Percentiles rank a stretch among this genome's conserved stretches.
Evolutionary conservation across 2,888 invertebrate genomes (phyloP).

Genomic region (Drosophila imparisetae): DNA sequence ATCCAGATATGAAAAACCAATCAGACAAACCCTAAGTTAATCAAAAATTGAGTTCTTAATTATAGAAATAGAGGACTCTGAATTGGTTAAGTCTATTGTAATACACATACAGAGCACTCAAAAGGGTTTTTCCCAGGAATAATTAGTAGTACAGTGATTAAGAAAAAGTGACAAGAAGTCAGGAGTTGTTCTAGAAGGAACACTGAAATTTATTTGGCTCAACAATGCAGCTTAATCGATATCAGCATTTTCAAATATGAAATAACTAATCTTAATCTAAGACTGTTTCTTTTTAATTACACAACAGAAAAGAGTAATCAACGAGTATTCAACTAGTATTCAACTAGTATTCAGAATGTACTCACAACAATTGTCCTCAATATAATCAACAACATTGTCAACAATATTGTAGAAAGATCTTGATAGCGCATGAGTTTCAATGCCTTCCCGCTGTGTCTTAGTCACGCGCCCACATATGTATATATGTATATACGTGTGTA

Average conservation of each 20-base stretch:
- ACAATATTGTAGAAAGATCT: constrained; percentile 64
- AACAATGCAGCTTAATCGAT: neutral
- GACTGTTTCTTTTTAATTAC: constrained; percentile 21
- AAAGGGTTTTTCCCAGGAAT: neutral
- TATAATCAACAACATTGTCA: constrained; percentile 67
- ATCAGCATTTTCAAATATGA: neutral
- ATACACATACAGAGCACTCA: neutral
- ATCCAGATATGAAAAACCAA: too few relatives aligned
- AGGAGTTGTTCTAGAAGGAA: neutral
- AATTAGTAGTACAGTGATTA: neutral
- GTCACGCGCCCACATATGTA: constrained; percentile 34
- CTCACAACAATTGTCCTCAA: constrained; percentile 52
- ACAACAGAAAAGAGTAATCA: constrained; percentile 7
- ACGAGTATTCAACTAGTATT: neutral
- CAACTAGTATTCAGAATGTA: constrained; percentile 14
- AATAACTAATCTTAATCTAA: neutral
- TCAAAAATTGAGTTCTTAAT: neutral
- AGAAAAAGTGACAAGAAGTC: neutral
- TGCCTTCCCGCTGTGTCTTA: constrained; percentile 31
- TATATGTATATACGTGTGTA: neutral
- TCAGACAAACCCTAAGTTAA: neutral
- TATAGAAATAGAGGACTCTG: neutral
- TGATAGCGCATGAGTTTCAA: constrained; percentile 27
- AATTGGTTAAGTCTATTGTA: neutral
- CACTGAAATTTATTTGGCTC: neutral